A percentile compares a stretch with the other conserved stretches of the same genome.
Conservation (phyloP, 2,888 invertebrate species). For the Chloroclystis v-ata region DNA sequence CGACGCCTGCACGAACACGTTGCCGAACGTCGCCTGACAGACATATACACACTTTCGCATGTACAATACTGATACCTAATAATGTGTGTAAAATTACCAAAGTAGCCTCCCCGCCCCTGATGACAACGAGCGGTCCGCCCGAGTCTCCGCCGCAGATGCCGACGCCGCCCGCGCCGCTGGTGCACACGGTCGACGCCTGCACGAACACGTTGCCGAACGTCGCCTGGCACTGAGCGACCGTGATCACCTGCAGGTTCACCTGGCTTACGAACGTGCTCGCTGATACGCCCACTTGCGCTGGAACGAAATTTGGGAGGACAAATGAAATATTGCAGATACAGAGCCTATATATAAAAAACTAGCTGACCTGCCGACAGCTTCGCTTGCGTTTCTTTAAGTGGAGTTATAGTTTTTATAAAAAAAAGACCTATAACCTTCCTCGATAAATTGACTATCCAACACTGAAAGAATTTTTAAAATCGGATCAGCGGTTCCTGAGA, state of each 20-base stretch:
- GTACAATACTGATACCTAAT: no score
- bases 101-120: constrained; percentile 29
- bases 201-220: constrained; percentile 34
- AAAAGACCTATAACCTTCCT: no score
- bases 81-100: constrained; percentile 32
- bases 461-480: no score
- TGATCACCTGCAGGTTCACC: constrained; percentile 45
- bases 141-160: constrained; percentile 53
- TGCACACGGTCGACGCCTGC: constrained; percentile 42
- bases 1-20: constrained; percentile 34
- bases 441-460: no score
- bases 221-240: constrained; percentile 35
- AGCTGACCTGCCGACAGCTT: no score
- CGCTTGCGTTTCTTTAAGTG: no score
- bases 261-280: constrained; percentile 35
- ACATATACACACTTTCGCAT: no score
- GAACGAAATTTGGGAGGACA: not conserved
- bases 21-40: no score
- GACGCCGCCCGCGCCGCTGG: constrained; percentile 44
- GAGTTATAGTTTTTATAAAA: no score
- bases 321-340: no score
- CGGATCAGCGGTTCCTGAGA: no score
- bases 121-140: constrained; percentile 45
- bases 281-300: constrained; percentile 39
- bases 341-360: no score